Percentiles rank a stretch among this genome's conserved stretches.
These are phyloP conservation scores for Psettodes erumei DNA, from an alignment of 2,113 vertebrate genomes.

Conservation along the genomic window DNA sequence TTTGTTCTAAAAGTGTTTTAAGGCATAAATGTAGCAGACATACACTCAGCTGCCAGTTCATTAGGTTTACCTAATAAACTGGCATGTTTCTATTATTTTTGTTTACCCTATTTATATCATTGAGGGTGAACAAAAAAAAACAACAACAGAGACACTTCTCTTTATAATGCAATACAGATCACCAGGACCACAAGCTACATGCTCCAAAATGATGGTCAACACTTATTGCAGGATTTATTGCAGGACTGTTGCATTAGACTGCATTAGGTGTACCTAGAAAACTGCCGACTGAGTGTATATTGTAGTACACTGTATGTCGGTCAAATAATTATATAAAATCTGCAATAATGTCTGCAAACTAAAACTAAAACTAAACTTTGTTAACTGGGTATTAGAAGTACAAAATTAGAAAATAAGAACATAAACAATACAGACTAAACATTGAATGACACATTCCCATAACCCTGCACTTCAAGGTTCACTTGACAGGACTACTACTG, in stretches of 20 bases:
- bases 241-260: neutral
- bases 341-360: constrained; percentile 23
- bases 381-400: constrained; percentile 30
- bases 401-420: constrained; percentile 6
- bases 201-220: neutral
- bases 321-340: constrained; percentile 13
- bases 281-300: constrained; percentile 38
- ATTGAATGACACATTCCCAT: constrained; percentile 47
- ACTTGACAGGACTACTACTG: no score
- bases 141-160: constrained; percentile 7
- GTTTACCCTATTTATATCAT: neutral
- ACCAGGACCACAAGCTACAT: neutral
- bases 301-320: neutral
- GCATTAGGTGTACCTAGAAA: constrained; percentile 9
- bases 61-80: neutral
- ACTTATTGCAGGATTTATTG: neutral
- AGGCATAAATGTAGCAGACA: constrained; percentile 2
- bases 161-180: neutral
- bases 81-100: neutral
- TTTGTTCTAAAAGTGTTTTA: no score
- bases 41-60: constrained; percentile 42
- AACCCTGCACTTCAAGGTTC: constrained; percentile 63
- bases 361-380: constrained; percentile 17
- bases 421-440: constrained; percentile 27
- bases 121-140: neutral